These are phyloP conservation scores for Drosophila testacea DNA, from an alignment of 2,888 invertebrate genomes.

Conservation along the genomic window DNA sequence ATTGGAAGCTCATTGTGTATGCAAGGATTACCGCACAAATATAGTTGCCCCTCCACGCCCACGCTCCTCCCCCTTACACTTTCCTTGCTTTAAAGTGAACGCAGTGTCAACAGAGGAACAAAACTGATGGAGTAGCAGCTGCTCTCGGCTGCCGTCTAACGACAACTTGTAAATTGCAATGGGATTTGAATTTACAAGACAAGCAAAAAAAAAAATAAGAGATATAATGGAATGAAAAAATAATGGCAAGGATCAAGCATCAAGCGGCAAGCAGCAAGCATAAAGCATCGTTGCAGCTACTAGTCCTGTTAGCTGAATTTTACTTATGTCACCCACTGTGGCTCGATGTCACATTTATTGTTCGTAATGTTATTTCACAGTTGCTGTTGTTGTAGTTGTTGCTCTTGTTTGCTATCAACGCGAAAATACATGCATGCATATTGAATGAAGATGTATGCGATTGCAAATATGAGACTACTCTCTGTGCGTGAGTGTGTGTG, in stretches of 20 bases:
- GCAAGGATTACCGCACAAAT: conserved; percentile 71
- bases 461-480: conserved; percentile 43
- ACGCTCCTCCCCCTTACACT: too few species aligned
- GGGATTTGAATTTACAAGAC: conserved; percentile 46
- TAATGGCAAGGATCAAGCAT: conserved; percentile 13
- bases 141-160: conserved; percentile 27
- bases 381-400: conserved; percentile 31
- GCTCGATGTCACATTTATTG: conserved; percentile 48
- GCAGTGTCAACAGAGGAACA: conserved; percentile 42
- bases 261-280: conserved; percentile 3
- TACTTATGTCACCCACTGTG: conserved; percentile 38
- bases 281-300: conserved; percentile 15
- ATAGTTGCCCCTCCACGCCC: conserved; percentile 22
- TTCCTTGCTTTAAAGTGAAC: conserved; percentile 36
- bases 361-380: conserved; percentile 64
- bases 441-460: conserved; percentile 66
- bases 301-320: conserved; percentile 11
- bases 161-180: conserved; percentile 46
- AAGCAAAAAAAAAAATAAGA: not conserved
- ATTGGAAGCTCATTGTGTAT: conserved; percentile 61
- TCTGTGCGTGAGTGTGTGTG: conserved; percentile 15
- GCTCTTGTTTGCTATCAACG: conserved; percentile 38
- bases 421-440: conserved; percentile 48
- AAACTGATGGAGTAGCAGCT: conserved; percentile 48
- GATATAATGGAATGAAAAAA: not conserved